Base-by-base conservation (phyloP, 2,888 invertebrate genomes). In the Nephrotoma flavescens region DNA sequence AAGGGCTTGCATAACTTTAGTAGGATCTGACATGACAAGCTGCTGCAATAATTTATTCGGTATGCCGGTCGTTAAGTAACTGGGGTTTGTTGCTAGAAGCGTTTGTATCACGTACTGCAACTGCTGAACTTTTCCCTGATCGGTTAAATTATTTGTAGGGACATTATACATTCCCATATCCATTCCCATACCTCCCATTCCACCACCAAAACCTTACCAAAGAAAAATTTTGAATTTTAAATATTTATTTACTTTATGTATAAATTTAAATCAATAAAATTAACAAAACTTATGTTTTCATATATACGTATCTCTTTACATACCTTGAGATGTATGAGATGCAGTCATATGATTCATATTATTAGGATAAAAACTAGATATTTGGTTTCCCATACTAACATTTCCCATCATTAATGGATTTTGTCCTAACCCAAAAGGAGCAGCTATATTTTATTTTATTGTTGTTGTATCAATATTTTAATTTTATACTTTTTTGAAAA, bases 271-370 rank as follows among this genome's bases (percentile, higher is more conserved):
- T 71, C 71, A 71, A 71, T 71, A 71, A 71, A 71, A 71, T 31
- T 31, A 9, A 71, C 6, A 71, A 71, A 71, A 52, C 7, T 9
- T 31, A 31, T 71, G 3, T 71, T 71, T 71, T 31, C 71, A 71
- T 71, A 71, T 31, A 71, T 71, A 57, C 15, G 52, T 57, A 71
- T 71, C 71, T 71, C 71, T 71, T 71, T 71, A 71, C 71, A 71
- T 95, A 96, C 96, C 96, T 94, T 96, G 96, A 92, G 96, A 96
- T 92, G 96, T 93, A 91, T 96, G 94, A 90, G 96, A 95, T 91
- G 96, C 95, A 90, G 96, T 95, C 93, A 91, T 91, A 89, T 90
- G 83, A 86, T 86, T 87, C 42, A 84, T 91, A 90, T 90, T 91
- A 87, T 83, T 88, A 87, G 89, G 89, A 88, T 91, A 90, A 88